Conservation (phyloP, 37 sponge, comb jelly and placozoan species). For the Tethya wilhelma region DNA sequence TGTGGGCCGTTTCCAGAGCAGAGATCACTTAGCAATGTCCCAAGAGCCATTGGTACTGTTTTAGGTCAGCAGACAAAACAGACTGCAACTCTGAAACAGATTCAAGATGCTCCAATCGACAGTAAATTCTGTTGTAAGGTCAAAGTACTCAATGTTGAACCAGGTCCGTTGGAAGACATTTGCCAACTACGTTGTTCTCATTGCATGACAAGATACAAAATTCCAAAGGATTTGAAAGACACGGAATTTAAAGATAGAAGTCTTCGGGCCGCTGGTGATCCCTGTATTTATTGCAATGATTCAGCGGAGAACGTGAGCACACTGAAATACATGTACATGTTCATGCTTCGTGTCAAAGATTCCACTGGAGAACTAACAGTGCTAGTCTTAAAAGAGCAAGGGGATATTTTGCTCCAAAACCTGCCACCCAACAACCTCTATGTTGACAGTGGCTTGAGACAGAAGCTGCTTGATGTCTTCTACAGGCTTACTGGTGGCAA, state of each 20-base stretch:
- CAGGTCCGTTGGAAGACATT: conserved; percentile 3
- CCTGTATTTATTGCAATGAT: conserved; percentile 1
- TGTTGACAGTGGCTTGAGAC: neutral
- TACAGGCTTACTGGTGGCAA: conserved; percentile 18
- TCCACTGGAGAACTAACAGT: neutral
- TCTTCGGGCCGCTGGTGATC: neutral
- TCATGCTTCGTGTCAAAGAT: conserved; percentile 1
- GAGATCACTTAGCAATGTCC: neutral
- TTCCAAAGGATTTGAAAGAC: neutral
- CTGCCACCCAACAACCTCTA: conserved; percentile 2
- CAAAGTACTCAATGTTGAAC: neutral
- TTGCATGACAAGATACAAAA: conserved; percentile 2
- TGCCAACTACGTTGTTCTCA: conserved; percentile 9
- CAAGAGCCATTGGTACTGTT: neutral
- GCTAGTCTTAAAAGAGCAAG: neutral
- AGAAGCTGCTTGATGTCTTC: neutral
- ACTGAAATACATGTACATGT: conserved; percentile 17
- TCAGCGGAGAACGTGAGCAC: too few species aligned
- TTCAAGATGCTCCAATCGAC: neutral
- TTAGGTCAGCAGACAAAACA: neutral
- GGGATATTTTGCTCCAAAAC: neutral
- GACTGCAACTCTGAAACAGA: neutral
- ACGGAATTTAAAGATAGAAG: too few species aligned
- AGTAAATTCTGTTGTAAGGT: neutral
- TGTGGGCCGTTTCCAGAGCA: neutral